Percentiles rank a stretch among this genome's conserved stretches.
Evolutionary conservation across 2,888 invertebrate genomes (phyloP).

Genomic region (Yponomeuta malinellus): DNA sequence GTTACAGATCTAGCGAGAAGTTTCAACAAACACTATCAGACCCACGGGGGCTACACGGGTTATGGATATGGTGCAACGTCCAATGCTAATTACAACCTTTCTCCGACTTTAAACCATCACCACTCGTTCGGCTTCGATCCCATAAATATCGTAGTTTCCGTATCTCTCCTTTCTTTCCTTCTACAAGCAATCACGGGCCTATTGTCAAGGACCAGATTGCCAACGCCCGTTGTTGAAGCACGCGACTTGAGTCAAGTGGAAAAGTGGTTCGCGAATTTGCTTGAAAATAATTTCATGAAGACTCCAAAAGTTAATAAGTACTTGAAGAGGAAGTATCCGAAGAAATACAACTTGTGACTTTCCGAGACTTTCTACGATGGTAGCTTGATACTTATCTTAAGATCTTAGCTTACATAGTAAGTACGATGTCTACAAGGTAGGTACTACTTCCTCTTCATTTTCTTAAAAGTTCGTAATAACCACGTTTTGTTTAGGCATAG

Average conservation of each 20-base stretch:
- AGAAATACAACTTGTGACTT: slow-evolving; percentile 13
- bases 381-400: no score
- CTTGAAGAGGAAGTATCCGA: slow-evolving; percentile 17
- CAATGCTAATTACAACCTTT: neutral
- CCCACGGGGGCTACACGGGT: slow-evolving; percentile 33
- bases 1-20: slow-evolving; percentile 38
- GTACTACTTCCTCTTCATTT: no score
- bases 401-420: no score
- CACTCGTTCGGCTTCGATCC: slow-evolving; percentile 73
- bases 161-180: slow-evolving; percentile 64
- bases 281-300: slow-evolving; percentile 29
- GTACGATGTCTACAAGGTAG: no score
- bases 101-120: slow-evolving; percentile 53
- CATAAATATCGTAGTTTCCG: slow-evolving; percentile 64
- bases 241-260: slow-evolving; percentile 39
- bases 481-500: no score
- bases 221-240: slow-evolving; percentile 60
- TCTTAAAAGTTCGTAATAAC: no score
- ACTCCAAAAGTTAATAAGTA: slow-evolving; percentile 13
- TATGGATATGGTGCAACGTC: neutral
- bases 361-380: neutral
- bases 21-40: slow-evolving; percentile 46
- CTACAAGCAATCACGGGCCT: slow-evolving; percentile 65
- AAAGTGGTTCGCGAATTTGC: slow-evolving; percentile 45
- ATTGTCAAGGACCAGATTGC: slow-evolving; percentile 47